Evolutionary conservation across 2,113 vertebrate genomes (phyloP).

Genomic region (Daphoenositta chrysoptera): DNA sequence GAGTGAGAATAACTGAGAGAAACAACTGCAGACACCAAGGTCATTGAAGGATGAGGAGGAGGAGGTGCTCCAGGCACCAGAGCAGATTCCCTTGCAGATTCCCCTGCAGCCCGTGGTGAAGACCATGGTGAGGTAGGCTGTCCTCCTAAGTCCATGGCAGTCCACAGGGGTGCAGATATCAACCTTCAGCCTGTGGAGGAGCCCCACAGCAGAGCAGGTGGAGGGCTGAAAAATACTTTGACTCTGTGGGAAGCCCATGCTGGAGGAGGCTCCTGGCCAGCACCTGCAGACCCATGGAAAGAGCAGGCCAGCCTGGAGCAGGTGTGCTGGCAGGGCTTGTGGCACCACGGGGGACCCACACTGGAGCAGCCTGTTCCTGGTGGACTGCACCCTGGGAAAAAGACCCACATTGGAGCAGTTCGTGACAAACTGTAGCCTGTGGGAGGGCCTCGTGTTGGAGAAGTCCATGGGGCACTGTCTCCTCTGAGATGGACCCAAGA

Average conservation of each 20-base stretch:
- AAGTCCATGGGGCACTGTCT: neutral
- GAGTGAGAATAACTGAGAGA: neutral
- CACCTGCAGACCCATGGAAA: neutral
- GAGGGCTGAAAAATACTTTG: neutral
- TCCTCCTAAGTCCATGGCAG: neutral
- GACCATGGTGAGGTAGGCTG: neutral
- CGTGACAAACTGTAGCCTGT: neutral
- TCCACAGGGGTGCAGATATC: neutral
- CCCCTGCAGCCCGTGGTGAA: neutral
- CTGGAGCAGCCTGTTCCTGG: neutral
- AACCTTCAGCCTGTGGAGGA: neutral
- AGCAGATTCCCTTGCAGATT: neutral
- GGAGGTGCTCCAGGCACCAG: neutral
- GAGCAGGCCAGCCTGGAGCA: neutral
- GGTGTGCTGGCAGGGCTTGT: neutral
- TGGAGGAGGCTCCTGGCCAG: neutral
- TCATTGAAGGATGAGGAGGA: neutral
- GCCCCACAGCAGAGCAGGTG: neutral
- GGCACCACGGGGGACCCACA: fast-evolving
- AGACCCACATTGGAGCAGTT: too few species aligned
- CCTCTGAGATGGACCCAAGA: neutral
- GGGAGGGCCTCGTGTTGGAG: neutral
- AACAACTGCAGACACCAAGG: neutral
- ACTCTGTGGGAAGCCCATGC: neutral
- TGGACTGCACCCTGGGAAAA: fast-evolving